Base-by-base conservation (phyloP, 2,888 invertebrate genomes). In the Smittia sp. region DNA sequence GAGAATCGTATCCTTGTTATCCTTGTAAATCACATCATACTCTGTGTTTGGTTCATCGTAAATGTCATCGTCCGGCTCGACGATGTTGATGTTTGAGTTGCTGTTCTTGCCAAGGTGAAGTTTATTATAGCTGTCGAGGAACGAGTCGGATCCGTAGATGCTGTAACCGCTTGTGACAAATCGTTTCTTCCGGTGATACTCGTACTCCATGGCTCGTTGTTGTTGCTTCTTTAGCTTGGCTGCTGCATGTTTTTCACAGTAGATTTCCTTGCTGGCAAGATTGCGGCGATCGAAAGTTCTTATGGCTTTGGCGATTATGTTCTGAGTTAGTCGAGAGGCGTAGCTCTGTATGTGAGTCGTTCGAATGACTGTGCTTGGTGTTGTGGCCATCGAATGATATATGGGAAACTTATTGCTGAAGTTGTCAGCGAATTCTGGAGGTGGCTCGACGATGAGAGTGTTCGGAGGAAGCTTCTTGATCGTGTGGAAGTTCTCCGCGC, bases 401-500 rank as follows among this genome's bases (percentile, higher is more conserved):
- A 70, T 70, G 1, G 68, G 24, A 74, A 32, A 70, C 7, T 38
- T 67, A n/a, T 9, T 67, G 13, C n/a, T 54, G 62, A 58, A 74
- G 66, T 69, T 66, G 68, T 54, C 92, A 84, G 93, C 93, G 83
- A 93, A 94, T 80, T 94, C 92, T 15, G 89, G 90, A 15, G 94
- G 94, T 75, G 94, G 94, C 79, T 92, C 92, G 76, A 93, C 92
- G 15, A 90, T 87, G 38, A 85, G 84, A 73, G 86, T 52, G 32
- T 22, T 72, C 79, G 77, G 85, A 9, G 91, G 91, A 24, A 90
- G 91, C 81, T 92, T 92, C 79, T 92, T 92, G 75, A 92, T 84
- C 1, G 92, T 92, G 79, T 91, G 92, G 79, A 92, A 92, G 81
- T 91, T 90, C 80, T 91, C 91, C 13, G 90, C 89, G 77, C 90